These are phyloP conservation scores for Naso thynnoides DNA, from an alignment of 2,797 vertebrate genomes.

Conservation along the genomic window DNA sequence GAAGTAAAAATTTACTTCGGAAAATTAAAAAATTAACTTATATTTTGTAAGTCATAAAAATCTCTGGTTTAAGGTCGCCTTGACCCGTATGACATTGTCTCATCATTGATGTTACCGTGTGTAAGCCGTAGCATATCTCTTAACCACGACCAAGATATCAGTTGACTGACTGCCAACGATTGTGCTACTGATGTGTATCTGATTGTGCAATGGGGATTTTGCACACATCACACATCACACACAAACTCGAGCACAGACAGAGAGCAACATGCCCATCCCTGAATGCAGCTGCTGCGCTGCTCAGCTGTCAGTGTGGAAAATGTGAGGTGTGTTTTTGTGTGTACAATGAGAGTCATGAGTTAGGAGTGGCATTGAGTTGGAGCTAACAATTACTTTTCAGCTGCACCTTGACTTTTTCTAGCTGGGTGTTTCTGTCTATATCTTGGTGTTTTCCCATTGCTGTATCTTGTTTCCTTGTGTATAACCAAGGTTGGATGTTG, in stretches of 20 bases:
- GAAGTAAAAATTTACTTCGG: background rate
- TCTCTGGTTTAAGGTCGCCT: conserved; percentile 17
- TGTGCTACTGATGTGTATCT: conserved; percentile 47
- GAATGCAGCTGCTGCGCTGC: conserved; percentile 70
- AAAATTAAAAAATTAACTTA: background rate
- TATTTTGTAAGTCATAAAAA: conserved; percentile 23
- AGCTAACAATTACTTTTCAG: conserved; percentile 58
- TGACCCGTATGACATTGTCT: conserved; percentile 42
- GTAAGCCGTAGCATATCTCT: conserved; percentile 39
- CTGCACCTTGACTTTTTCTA: conserved; percentile 37
- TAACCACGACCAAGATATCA: conserved; percentile 36
- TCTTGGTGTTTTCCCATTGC: conserved; percentile 11
- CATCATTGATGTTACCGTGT: conserved; percentile 38
- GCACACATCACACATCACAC: conserved; percentile 32
- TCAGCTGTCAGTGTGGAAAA: conserved; percentile 76
- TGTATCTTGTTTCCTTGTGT: background rate
- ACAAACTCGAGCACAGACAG: conserved; percentile 39
- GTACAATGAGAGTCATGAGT: conserved; percentile 55
- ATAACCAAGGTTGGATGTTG: conserved; percentile 7
- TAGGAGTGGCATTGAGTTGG: conserved; percentile 59
- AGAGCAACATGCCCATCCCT: conserved; percentile 70
- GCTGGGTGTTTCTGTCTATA: conserved; percentile 5
- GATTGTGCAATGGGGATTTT: conserved; percentile 59
- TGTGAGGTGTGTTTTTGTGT: conserved; percentile 71
- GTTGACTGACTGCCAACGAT: conserved; percentile 47